phyloP scores from a whole-genome alignment of 2,888 invertebrate genomes.

The Xestia rhomboidea region DNA sequence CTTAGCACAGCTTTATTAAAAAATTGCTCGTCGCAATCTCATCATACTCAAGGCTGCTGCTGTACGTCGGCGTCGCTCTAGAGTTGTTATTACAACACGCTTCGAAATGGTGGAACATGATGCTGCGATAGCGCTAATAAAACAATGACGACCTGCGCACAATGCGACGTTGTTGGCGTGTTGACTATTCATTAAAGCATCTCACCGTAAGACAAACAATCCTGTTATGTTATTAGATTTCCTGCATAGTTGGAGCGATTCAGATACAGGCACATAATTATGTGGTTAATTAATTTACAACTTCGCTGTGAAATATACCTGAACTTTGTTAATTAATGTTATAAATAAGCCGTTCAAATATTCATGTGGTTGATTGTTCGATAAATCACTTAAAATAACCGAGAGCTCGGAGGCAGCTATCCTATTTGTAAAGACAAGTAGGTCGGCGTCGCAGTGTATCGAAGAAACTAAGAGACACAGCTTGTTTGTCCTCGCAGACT shows the following conservation, averaged over 20 bases:
- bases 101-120: slow-evolving; percentile 45
- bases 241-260: slow-evolving; percentile 79
- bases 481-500: slow-evolving; percentile 90
- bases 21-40: slow-evolving; percentile 43
- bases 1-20: slow-evolving; percentile 73
- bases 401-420: slow-evolving; percentile 56
- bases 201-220: slow-evolving; percentile 86
- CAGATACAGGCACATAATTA: slow-evolving; percentile 76
- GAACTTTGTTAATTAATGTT: slow-evolving; percentile 73
- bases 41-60: slow-evolving; percentile 18
- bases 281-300: slow-evolving; percentile 76
- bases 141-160: slow-evolving; percentile 80
- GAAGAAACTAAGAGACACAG: slow-evolving; percentile 85
- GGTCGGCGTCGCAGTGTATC: slow-evolving; percentile 76
- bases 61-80: slow-evolving; percentile 2
- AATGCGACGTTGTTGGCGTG: slow-evolving; percentile 78
- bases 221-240: slow-evolving; percentile 85
- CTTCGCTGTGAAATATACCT: slow-evolving; percentile 65
- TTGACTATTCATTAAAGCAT: slow-evolving; percentile 89
- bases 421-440: slow-evolving; percentile 76
- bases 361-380: slow-evolving; percentile 66
- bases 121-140: slow-evolving; percentile 72
- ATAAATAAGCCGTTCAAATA: slow-evolving; percentile 68
- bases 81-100: slow-evolving; percentile 62
- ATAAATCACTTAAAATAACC: slow-evolving; percentile 77